phyloP scores from a whole-genome alignment of 2,888 invertebrate species.

The Drosophila kanekoi region DNA sequence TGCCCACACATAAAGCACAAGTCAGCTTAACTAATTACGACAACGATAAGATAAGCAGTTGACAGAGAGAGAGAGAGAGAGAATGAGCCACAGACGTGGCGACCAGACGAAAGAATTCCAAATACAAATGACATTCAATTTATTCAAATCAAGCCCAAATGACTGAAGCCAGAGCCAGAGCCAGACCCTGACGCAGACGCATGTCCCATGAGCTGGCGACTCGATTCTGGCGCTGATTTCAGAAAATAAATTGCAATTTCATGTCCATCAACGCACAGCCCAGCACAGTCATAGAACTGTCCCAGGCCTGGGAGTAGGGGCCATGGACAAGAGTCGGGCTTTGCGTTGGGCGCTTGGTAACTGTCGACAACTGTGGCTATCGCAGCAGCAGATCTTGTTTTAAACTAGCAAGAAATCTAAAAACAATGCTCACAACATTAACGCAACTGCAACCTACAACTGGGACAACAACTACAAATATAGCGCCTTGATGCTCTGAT shows the following conservation, averaged over 20 bases:
- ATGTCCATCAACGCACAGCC: conserved; percentile 69
- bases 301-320: conserved; percentile 2
- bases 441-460: conserved; percentile 51
- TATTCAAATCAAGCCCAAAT: conserved; percentile 78
- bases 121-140: conserved; percentile 80
- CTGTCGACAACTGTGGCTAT: conserved; percentile 55
- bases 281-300: conserved; percentile 29
- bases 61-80: conserved; percentile 37
- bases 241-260: conserved; percentile 79
- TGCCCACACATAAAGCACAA: conserved; percentile 63
- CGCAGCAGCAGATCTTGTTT: conserved; percentile 51
- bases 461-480: conserved; percentile 49
- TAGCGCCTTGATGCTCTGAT: conserved; percentile 40
- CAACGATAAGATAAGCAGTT: conserved; percentile 77
- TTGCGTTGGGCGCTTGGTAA: conserved; percentile 13
- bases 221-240: conserved; percentile 65
- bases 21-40: conserved; percentile 79
- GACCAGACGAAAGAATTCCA: conserved; percentile 63
- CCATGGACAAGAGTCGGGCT: conserved; percentile 14
- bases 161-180: conserved; percentile 27
- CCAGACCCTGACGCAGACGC: conserved; percentile 24
- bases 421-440: conserved; percentile 60
- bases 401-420: conserved; percentile 42
- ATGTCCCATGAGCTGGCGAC: conserved; percentile 53
- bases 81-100: conserved; percentile 19